Evolutionary conservation across 2,797 vertebrate species (phyloP), one percentile per base, ranked within the genome.

Genomic region (Pseudochaenichthys georgianus): DNA sequence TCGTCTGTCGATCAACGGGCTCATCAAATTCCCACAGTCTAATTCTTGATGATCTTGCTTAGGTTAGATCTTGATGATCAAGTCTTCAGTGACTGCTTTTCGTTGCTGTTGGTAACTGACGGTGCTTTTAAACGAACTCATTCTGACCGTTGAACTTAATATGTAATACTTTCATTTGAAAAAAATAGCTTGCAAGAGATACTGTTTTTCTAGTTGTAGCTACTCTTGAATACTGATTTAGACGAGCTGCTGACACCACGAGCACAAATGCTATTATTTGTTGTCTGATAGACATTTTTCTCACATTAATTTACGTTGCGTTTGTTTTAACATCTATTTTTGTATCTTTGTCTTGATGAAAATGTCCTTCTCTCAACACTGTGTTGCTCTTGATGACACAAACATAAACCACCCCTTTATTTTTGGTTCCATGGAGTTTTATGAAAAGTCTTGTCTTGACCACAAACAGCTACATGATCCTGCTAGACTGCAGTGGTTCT

Each of bases 1-100:
- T 74, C 28, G 28, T 28, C 28, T 28, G 28, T 28, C 4, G 70
- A 64, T 61, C 46, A 38, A 47, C 28, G 11, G 19, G 23, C 13
- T 72, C 47, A 34, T 59, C 62, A 15, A 42, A 21, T 28, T 61
- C 34, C 11, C 54, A 21, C 47, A 69, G 62, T 70, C 61, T 45
- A 23, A 23, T 23, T n/a, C n/a, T n/a, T n/a, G n/a, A n/a, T n/a
- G n/a, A n/a, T n/a, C n/a, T n/a, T n/a, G n/a, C n/a, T n/a, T n/a
- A n/a, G n/a, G n/a, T n/a, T n/a, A n/a, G n/a, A n/a, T 23, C 23
- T 23, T 23, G 23, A 23, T 23, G 23, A 23, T 23, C 23, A 23
- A 23, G 23, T 28, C 23, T 28, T 64, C 5, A 53, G 2, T 55
- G 48, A 34, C 46, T 23, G 70, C 54, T 61, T 67, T 55, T 34